Evolutionary conservation across 2,797 vertebrate species (phyloP), one percentile per base, ranked within the genome.

Genomic region (Dallia pectoralis): DNA sequence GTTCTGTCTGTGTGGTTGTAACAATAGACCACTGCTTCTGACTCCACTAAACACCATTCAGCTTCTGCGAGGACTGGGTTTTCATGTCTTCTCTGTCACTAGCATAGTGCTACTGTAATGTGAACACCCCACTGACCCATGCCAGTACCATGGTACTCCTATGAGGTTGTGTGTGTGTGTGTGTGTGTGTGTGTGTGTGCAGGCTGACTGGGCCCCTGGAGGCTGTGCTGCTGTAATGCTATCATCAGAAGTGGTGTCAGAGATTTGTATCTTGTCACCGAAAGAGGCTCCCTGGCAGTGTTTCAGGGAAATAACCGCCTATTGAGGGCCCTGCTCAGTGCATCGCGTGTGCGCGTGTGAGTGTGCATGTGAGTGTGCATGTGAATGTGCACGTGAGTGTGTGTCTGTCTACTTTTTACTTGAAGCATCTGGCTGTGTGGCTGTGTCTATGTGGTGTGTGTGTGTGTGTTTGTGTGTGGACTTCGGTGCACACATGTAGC

Each of bases 251-350:
- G 87, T 89, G 85, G 88, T 92, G 92, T 93, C 90, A 91, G 87
- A 89, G 91, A 93, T 93, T 93, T 93, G 93, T 93, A 91, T 89
- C 90, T 91, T 93, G 92, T 92, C 92, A 90, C 88, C 69, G 64
- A 68, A 61, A 89, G 74, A 81, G 87, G 86, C 69, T 78, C 79
- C 76, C 85, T 90, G 89, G 86, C 87, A 91, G 86, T 87, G 86
- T 91, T 84, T 88, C 84, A 81, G 83, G 88, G 90, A 92, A 91
- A 91, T 90, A 83, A 90, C 88, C 90, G 85, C 87, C 89, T 88
- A 90, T 87, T 73, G 83, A 80, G 81, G 80, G 78, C 51, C 71
- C 62, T 81, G 75, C 71, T 83, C 53, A 62, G 77, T 81, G 76
- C 63, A 61, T 51, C 53, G 68, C 22, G 61, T 66, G 16, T n/a